Evolutionary conservation across 2,113 vertebrate species (phyloP).

Genomic region (Eonycteris spelaea): DNA sequence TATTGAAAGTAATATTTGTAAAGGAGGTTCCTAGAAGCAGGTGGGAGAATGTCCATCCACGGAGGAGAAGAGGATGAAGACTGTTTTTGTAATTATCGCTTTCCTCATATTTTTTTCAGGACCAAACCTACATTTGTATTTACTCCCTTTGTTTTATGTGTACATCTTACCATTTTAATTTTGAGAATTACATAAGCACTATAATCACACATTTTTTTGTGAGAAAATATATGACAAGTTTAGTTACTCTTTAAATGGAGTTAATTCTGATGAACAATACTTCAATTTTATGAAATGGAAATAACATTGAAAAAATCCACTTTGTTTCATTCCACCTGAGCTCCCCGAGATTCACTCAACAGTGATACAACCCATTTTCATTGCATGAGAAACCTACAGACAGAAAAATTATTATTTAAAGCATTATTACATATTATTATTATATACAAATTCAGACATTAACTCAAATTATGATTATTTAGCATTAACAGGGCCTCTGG

Average conservation of each 20-base stretch:
- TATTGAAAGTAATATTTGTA: background rate
- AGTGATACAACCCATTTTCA: background rate
- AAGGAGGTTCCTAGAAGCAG: background rate
- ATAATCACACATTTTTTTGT: background rate
- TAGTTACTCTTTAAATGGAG: background rate
- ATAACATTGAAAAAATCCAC: background rate
- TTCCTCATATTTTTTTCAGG: background rate
- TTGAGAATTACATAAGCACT: background rate
- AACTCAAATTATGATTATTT: background rate
- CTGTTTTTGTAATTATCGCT: accelerated
- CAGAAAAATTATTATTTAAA: background rate
- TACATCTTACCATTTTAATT: background rate
- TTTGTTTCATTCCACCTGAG: background rate
- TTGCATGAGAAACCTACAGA: background rate
- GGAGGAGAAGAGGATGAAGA: background rate
- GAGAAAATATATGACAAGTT: background rate
- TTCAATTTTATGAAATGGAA: background rate
- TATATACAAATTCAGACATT: background rate
- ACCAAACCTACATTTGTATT: background rate
- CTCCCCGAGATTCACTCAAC: background rate
- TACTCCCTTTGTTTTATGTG: background rate
- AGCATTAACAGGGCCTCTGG: background rate
- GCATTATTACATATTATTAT: background rate
- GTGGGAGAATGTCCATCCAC: background rate
- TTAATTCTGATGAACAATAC: background rate